Evolutionary conservation across 2,113 vertebrate species (phyloP).

Genomic region (Thunnus maccoyii): DNA sequence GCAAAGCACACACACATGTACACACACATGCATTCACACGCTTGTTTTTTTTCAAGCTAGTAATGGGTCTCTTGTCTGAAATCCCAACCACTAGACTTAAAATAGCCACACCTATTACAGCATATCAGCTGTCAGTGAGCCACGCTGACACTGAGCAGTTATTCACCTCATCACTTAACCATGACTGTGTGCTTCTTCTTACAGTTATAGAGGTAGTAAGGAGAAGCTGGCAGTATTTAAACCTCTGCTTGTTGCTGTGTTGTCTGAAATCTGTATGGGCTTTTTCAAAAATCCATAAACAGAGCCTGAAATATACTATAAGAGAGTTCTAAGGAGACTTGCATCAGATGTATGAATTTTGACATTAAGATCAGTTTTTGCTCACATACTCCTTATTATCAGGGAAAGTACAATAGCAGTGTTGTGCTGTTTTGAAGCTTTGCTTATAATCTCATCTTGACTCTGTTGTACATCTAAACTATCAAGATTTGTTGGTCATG

Average conservation of each 20-base stretch:
- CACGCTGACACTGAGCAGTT: constrained; percentile 28
- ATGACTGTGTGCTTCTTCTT: constrained; percentile 10
- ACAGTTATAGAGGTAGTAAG: background rate
- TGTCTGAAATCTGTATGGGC: background rate
- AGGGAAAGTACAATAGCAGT: background rate
- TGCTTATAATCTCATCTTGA: background rate
- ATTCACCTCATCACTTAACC: constrained; percentile 24
- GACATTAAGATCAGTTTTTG: constrained; percentile 6
- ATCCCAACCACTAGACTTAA: constrained; percentile 42
- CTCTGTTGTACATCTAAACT: constrained; percentile 24
- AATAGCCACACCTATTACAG: constrained; percentile 55
- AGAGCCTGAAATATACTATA: background rate
- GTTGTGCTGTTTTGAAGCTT: constrained; percentile 6
- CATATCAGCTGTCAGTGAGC: constrained; percentile 58
- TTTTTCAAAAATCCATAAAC: background rate
- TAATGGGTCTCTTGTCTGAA: constrained; percentile 11
- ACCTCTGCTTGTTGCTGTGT: background rate
- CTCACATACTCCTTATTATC: constrained; percentile 6
- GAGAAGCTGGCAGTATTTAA: background rate
- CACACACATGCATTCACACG: constrained; percentile 2
- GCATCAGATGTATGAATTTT: constrained; percentile 3
- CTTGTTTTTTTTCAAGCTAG: constrained; percentile 18
- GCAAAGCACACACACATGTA: constrained; percentile 18
- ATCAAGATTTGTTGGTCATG: constrained; percentile 16
- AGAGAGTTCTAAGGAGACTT: too few relatives aligned